Base-by-base conservation (phyloP, 2,888 invertebrate species). In the Chirona hameri region DNA sequence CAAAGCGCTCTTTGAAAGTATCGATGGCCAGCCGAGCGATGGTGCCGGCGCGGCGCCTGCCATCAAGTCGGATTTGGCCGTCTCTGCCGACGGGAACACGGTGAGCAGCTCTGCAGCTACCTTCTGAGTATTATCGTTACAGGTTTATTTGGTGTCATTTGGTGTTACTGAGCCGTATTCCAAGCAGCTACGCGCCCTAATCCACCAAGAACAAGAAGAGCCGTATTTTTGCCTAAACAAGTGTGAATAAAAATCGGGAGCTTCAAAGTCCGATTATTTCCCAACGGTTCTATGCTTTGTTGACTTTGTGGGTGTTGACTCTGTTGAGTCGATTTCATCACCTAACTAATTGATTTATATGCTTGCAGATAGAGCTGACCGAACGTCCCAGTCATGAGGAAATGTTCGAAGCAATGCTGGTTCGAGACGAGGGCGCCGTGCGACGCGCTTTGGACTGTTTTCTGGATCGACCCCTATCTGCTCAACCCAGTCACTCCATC, bases 361-460 rank as follows among this genome's bases (percentile, higher is more conserved):
- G 52, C 7, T n/a, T n/a, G 24, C 76, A 76, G 76, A 39, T 76
- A 1, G 76, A 76, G 18, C 76, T 76, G 39, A 39, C 24, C 15
- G 76, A 76, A 10, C 39, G 39, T 4, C 39, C 31, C 21, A 76
- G 39, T 7, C 76, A 76, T 39, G 39, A 76, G 31, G 76, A 76
- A 5, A 76, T 76, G 76, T 76, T 76, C 10, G 76, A 76, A 15
- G 21, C 76, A 15, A 76, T 76, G 76, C 39, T 76, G 76, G 27
- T 27, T 10, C 31, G 76, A 9, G 76, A 76, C 21, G 76, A 76
- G 39, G 76, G 76, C 5, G 39, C 76, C 24, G 76, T 39, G 76
- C 76, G 76, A 5, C 76, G 76, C 1, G 76, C 76, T 21, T 29
- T 76, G 39, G 76, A 76, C 76, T 76, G 76, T 39, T 76, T 76